Evolutionary conservation across 2,797 vertebrate species (phyloP), one percentile per base, ranked within the genome.

Genomic region (Ctenosaura bakeri): DNA sequence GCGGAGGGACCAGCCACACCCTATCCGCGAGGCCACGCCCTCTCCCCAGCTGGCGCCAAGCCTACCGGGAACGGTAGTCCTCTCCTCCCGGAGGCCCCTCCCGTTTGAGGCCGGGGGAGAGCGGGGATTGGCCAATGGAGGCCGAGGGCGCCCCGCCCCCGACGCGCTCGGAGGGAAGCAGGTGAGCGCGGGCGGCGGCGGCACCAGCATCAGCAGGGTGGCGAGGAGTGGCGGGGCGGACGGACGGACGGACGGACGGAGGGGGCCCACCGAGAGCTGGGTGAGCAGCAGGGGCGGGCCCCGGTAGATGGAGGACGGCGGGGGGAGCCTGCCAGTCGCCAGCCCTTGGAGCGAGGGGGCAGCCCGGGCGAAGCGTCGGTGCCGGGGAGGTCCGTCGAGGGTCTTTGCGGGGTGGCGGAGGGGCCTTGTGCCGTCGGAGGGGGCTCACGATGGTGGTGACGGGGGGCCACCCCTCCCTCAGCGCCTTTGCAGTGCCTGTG

Each of bases 141-240:
- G 14, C 52, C 13, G n/a, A 6, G 32, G 13, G 1, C 10, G 32
- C 79, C 66, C 50, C 38, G 56, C 56, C 42, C 22, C 22, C 20
- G 13, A 4, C 2, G 74, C 73, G 14, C 77, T 56, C 24, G 16
- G 29, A 26, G 46, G 20, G 78, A 59, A 83, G 90, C 79, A 86
- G 90, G 90, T 89, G 90, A 66, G 35, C n/a, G 83, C 52, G 42
- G 90, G 42, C 20, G 46, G 56, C 50, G 12, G 32, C 38, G 24
- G 9, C 38, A 38, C 24, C 32, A 18, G 77, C 16, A 42, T n/a
- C 74, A 38, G 85, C 35, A 7, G 12, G 26, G 71, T 3, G 32
- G 64, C 46, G 81, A 42, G 56, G 54, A n/a, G 73, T 38, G 7
- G 74, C 32, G 38, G 4, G 52, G 56, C 35, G 26, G 38, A 4